Evolutionary conservation across 2,888 invertebrate species (phyloP).

Genomic region (Boloria selene): DNA sequence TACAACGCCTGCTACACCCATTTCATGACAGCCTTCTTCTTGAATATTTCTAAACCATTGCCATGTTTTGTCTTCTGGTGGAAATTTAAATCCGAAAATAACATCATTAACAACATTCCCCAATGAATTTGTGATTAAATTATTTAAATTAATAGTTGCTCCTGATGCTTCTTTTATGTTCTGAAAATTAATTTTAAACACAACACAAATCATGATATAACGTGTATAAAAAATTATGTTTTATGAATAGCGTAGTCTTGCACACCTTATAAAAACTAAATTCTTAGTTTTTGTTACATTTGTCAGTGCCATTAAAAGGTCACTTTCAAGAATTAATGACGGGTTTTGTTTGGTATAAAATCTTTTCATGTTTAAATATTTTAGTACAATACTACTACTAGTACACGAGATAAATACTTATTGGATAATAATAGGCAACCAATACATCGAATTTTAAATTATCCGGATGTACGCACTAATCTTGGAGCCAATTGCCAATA

Average conservation of each 20-base stretch:
- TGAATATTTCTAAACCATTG: constrained; percentile 88
- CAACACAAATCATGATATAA: constrained; percentile 3
- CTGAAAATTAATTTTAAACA: constrained; percentile 47
- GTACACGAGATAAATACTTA: too few species aligned
- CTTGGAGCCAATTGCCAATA: too few species aligned
- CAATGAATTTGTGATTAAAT: constrained; percentile 85
- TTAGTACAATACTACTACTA: too few species aligned
- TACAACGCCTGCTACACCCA: constrained; percentile 91
- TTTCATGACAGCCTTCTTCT: constrained; percentile 91
- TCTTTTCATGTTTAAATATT: too few species aligned
- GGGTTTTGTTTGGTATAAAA: constrained; percentile 41
- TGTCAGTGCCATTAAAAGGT: constrained; percentile 62
- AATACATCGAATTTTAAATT: too few species aligned
- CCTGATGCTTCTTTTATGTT: constrained; percentile 57
- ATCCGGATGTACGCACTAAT: too few species aligned
- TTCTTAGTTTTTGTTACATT: constrained; percentile 52
- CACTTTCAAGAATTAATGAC: constrained; percentile 55
- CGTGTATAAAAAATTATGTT: constrained; percentile 25
- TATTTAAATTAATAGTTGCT: constrained; percentile 73
- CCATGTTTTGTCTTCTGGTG: constrained; percentile 88
- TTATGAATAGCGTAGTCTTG: constrained; percentile 23
- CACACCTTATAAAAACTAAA: constrained; percentile 45
- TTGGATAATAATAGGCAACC: too few species aligned
- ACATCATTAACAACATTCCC: constrained; percentile 90
- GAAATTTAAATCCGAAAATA: constrained; percentile 89